Conservation (phyloP, 2,113 vertebrate species). For the Nycticryphes semicollaris region DNA sequence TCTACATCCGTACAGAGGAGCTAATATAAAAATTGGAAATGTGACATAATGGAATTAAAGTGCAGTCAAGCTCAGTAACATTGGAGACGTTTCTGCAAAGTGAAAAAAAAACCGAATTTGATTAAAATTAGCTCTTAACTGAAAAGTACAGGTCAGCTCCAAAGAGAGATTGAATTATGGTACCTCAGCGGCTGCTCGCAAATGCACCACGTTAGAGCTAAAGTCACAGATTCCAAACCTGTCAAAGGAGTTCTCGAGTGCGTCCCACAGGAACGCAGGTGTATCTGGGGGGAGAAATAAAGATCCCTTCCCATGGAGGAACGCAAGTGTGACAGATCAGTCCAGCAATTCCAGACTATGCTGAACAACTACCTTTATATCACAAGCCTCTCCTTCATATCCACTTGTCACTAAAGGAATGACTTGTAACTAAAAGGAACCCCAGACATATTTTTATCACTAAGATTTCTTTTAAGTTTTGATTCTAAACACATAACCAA, state of each 20-base stretch:
- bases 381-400: neutral
- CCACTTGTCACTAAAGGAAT: neutral
- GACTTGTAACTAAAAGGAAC: neutral
- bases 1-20: neutral
- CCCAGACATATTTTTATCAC: neutral
- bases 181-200: neutral
- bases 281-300: neutral
- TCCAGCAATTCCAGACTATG: neutral
- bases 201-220: neutral
- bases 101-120: slow-evolving; percentile 22
- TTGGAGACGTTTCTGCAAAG: slow-evolving; percentile 3
- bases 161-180: neutral
- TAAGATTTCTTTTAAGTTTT: neutral
- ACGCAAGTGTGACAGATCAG: neutral
- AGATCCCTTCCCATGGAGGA: neutral
- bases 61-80: neutral
- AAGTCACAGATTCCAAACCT: neutral
- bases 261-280: neutral
- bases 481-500: neutral
- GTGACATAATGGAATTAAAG: slow-evolving; percentile 33
- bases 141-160: neutral
- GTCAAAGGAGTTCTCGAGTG: neutral
- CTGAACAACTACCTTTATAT: neutral
- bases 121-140: slow-evolving; percentile 14
- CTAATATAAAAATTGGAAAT: slow-evolving; percentile 23